Conservation (phyloP, 64 coral and sea anemone species). For the Dendrophyllia cribrosa region DNA sequence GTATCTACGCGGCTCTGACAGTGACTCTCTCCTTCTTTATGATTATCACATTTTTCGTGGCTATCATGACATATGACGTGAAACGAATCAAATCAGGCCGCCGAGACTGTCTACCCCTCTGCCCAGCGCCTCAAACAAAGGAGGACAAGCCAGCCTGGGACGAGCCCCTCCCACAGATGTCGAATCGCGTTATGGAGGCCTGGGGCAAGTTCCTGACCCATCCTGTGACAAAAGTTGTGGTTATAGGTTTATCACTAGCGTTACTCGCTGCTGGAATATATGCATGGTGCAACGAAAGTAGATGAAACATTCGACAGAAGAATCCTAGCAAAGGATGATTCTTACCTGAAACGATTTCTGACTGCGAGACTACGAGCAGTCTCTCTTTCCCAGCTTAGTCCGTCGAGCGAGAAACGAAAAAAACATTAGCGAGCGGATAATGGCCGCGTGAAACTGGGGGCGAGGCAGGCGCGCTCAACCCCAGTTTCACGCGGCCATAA, state of each 20-base stretch:
- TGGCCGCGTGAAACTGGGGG: too few relatives aligned
- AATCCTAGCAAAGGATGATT: too few relatives aligned
- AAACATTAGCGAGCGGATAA: too few relatives aligned
- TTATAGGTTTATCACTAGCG: constrained; percentile 8
- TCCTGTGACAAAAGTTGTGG: too few relatives aligned
- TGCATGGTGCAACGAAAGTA: constrained; percentile 44
- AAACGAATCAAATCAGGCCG: constrained; percentile 64
- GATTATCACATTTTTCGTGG: constrained; percentile 73
- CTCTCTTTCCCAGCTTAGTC: too few relatives aligned
- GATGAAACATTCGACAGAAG: constrained; percentile 52
- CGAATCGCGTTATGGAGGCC: too few relatives aligned
- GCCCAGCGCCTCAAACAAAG: constrained; percentile 11
- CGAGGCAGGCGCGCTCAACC: constrained; percentile 36
- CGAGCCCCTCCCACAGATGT: too few relatives aligned
- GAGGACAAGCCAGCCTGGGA: constrained; percentile 8
- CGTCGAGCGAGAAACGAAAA: too few relatives aligned
- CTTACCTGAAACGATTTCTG: too few relatives aligned
- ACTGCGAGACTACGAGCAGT: too few relatives aligned
- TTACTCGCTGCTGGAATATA: constrained; percentile 50
- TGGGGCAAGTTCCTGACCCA: too few relatives aligned
- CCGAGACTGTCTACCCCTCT: constrained; percentile 66
- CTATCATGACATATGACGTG: constrained; percentile 48
- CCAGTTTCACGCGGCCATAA: constrained; percentile 18
- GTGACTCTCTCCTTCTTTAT: constrained; percentile 61
- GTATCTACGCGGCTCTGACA: too few relatives aligned